A percentile compares a stretch with the other conserved stretches of the same genome.
phyloP scores from a whole-genome alignment of 2,113 vertebrate species.

The Scomber japonicus region DNA sequence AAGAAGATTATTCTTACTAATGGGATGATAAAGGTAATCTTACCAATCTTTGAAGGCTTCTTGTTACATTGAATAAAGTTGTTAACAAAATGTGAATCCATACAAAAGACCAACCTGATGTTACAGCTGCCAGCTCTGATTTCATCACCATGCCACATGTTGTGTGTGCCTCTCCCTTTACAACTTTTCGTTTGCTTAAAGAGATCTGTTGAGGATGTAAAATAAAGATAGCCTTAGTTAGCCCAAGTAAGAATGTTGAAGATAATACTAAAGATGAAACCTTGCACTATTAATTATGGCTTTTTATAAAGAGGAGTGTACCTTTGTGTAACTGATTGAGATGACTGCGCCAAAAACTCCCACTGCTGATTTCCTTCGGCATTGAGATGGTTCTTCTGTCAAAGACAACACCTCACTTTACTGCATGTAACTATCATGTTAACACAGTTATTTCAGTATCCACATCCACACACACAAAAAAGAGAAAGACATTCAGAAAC shows the following conservation, averaged over 20 bases:
- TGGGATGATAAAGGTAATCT: too few species aligned
- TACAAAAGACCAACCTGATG: conserved; percentile 77
- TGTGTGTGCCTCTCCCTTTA: conserved; percentile 74
- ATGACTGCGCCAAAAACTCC: conserved; percentile 84
- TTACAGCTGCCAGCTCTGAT: conserved; percentile 70
- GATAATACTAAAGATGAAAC: not conserved
- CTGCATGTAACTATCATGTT: not conserved
- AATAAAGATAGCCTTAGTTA: not conserved
- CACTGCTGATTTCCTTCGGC: conserved; percentile 22
- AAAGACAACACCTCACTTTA: conserved; percentile 24
- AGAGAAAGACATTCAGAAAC: not conserved
- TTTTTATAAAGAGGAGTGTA: conserved; percentile 37
- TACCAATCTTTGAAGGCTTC: not conserved
- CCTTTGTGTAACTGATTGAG: conserved; percentile 87
- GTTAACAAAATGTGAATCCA: not conserved
- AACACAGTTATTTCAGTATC: not conserved
- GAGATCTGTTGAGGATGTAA: conserved; percentile 70
- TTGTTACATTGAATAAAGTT: not conserved
- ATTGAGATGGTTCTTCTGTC: conserved; percentile 53
- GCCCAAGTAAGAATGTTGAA: not conserved
- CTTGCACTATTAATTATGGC: not conserved
- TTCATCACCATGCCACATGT: conserved; percentile 85
- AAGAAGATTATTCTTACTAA: not conserved
- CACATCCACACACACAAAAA: not conserved
- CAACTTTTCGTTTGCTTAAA: conserved; percentile 83